These are phyloP conservation scores for Hirundichthys speculiger DNA, from an alignment of 2,113 vertebrate genomes.

Conservation along the genomic window DNA sequence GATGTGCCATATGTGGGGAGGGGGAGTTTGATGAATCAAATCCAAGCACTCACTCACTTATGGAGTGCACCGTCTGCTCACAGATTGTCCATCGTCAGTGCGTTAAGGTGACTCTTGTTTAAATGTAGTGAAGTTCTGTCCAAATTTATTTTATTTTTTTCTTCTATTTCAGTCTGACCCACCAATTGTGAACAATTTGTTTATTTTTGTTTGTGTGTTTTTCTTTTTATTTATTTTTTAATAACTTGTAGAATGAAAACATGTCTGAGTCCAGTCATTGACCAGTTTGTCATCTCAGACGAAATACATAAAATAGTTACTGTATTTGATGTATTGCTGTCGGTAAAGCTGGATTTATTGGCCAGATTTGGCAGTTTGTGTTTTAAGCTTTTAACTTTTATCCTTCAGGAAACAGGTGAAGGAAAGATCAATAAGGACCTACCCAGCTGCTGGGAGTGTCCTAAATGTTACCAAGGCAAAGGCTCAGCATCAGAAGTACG, in stretches of 20 bases:
- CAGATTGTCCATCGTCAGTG: conserved; percentile 94
- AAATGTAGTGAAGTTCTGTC: not conserved
- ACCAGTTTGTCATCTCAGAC: not conserved
- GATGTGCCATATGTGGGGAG: conserved; percentile 92
- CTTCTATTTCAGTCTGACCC: not conserved
- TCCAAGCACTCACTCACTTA: conserved; percentile 89
- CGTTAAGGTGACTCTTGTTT: conserved; percentile 82
- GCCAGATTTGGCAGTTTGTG: conserved; percentile 1
- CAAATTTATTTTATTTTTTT: not conserved
- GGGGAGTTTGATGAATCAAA: conserved; percentile 87
- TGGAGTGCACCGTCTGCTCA: conserved; percentile 96
- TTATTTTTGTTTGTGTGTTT: no score
- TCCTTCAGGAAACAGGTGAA: conserved; percentile 89
- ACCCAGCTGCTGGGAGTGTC: conserved; percentile 98
- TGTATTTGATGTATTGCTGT: conserved; percentile 2
- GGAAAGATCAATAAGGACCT: conserved; percentile 93
- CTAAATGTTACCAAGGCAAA: conserved; percentile 91
- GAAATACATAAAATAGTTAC: not conserved
- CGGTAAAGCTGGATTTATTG: not conserved
- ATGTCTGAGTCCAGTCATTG: no score
- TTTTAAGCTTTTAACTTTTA: not conserved
- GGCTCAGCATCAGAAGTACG: conserved; percentile 79
- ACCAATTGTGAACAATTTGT: not conserved
- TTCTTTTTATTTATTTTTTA: no score
- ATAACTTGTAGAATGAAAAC: no score